Evolutionary conservation across 2,113 vertebrate species (phyloP), one percentile per base, ranked within the genome.

Genomic region (pig (Sus scrofa)): DNA sequence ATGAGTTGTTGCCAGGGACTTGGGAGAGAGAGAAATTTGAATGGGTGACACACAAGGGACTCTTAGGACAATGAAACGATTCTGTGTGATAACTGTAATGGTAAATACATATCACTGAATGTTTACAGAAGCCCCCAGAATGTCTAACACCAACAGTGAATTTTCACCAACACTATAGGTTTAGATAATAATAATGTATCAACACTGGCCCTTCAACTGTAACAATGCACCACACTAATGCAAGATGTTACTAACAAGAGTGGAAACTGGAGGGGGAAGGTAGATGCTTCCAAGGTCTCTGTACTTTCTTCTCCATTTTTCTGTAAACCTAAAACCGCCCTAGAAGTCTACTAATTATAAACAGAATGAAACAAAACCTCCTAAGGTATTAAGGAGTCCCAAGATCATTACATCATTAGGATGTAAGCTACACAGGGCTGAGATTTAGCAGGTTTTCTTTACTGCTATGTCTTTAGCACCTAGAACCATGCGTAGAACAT

Each of bases 251-350:
- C 75, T 70, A 92, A 27, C 32, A 60, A 52, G 0, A 84, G 30
- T 26, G 27, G 26, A 74, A 68, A 74, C 65, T 20, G 10, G 60
- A 81, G 37, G 32, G 60, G 2, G 1, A 10, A 34, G 22, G 60
- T 8, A 54, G 39, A 68, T 6, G n/a, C n/a, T n/a, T n/a, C n/a
- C 84, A 39, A 92, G 67, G 73, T 60, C 63, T 75, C 86, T 67
- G 20, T 56, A 71, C 85, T 91, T 93, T 70, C 71, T 2, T 24
- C 54, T 96, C 56, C 34, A 18, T 68, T 78, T 89, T 83, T 67
- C 70, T 95, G 30, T 79, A 96, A 90, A 92, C 39, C 50, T 71
- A 2, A 32, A 96, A 73, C 27, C 88, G 62, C 37, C 93, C 73
- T 67, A 13, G 44, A 86, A 95, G 37, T 68, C 24, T 62, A 96